Evolutionary conservation across 2,797 vertebrate genomes (phyloP), one percentile per base, ranked within the genome.

Genomic region (Lithobates pipiens): DNA sequence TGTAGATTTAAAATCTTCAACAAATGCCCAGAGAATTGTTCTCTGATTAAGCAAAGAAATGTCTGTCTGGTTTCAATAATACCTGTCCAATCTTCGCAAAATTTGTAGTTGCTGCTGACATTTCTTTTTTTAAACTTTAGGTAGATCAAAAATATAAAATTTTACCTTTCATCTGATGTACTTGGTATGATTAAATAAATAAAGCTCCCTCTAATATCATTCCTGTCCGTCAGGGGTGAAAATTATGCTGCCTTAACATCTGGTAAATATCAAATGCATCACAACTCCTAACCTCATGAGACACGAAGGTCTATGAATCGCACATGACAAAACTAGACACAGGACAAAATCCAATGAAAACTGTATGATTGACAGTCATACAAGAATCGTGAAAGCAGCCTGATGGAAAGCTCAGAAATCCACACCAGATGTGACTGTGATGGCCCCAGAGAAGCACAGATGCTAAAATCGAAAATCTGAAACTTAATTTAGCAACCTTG

Each of bases 181-280:
- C 69, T 86, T 89, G 68, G 88, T 84, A 76, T 88, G 71, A 91
- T 91, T 90, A 89, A 92, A 90, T 85, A 89, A 88, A 88, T 84
- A 89, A 86, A 89, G 90, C 89, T 88, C 86, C 54, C 85, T 84
- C 76, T 91, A 88, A 90, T 89, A 90, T 90, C 89, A 89, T 89
- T 50, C 85, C 89, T 89, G 87, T 90, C 67, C 91, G 57, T 91
- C 34, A 88, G 72, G 88, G 87, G 88, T 69, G n/a, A 90, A 90
- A 88, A 88, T 85, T 77, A 88, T 46, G 63, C 82, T 82, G 75
- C 80, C 77, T 74, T 70, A 54, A 70, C 79, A 87, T 90, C 86
- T 92, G 88, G 88, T 89, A 89, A 91, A 88, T 87, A 91, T 87
- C 80, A 90, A 86, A 91, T 85, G 75, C 82, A 89, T 72, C 82